phyloP scores from a whole-genome alignment of 2,113 vertebrate genomes.

The Rhinogobius similis region DNA sequence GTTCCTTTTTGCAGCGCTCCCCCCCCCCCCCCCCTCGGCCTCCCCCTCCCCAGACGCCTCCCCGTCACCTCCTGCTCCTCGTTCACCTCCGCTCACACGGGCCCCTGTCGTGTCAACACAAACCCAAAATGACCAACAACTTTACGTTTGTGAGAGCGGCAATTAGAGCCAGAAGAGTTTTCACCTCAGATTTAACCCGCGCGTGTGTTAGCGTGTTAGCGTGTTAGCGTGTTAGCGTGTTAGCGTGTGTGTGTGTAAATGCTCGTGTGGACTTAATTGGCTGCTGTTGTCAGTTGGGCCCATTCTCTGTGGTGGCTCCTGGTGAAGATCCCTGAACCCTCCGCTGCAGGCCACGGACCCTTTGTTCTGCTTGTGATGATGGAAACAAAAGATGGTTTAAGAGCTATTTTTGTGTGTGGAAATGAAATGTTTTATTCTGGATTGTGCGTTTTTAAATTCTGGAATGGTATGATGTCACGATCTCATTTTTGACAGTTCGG shows the following conservation, averaged over 20 bases:
- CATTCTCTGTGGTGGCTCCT: conserved; percentile 18
- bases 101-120: conserved; percentile 48
- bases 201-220: conserved; percentile 15
- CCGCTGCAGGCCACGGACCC: no score
- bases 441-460: no score
- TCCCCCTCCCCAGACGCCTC: conserved; percentile 50
- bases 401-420: no score
- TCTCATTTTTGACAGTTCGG: no score
- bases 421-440: no score
- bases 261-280: conserved; percentile 49
- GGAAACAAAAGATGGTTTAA: no score
- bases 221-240: conserved; percentile 30
- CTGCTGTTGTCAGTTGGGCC: conserved; percentile 39
- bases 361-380: no score
- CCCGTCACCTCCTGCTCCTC: conserved; percentile 51
- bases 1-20: conserved; percentile 10
- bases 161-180: conserved; percentile 52
- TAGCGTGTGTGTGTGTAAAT: conserved; percentile 14
- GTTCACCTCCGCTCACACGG: conserved; percentile 28
- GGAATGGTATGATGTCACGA: no score
- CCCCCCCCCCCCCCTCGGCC: conserved; percentile 48
- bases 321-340: conserved; percentile 15
- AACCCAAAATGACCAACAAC: conserved; percentile 27
- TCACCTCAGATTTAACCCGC: conserved; percentile 45
- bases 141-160: conserved; percentile 40